Evolutionary conservation across 2,113 vertebrate genomes (phyloP), one percentile per base, ranked within the genome.

Genomic region (Dolichallabes microphthalmus): DNA sequence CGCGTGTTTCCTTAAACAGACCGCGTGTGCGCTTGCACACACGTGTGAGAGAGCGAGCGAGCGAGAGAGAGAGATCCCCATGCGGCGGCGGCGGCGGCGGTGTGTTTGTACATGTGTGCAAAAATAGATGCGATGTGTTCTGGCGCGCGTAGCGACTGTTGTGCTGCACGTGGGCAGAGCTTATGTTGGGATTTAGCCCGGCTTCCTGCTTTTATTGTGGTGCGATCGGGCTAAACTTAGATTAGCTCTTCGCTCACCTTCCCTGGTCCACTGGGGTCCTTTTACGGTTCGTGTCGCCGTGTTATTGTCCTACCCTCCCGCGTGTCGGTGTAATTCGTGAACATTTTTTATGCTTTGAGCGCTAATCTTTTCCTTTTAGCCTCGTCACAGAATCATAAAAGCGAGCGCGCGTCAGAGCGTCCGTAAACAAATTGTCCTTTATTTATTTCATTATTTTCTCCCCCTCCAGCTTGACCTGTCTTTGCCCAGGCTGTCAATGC

Each of bases 151-250:
- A 32, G 30, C 73, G 60, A 57, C 82, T 71, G 88, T 88, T 89
- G 53, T 83, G 75, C 86, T 45, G 74, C 89, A 85, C 58, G 88
- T 93, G 88, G 91, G 90, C 82, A 90, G 90, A 90, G 92, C 91
- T 93, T 93, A 91, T 89, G 92, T 84, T 85, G 69, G 91, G 93
- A 94, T 94, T 94, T 92, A 91, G 25, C 66, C 85, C 88, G 78
- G 89, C 90, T 91, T 92, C 89, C 86, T 89, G 73, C 69, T 14
- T 94, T 94, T 92, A 93, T 92, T 92, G 91, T 92, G 92, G 92
- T 87, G 91, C 82, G 32, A 76, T 79, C 71, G 52, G 90, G 90
- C 89, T 93, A 87, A 92, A 92, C 90, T 91, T 90, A 92, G 92
- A 93, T 94, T 92, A 93, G 90, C 89, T 87, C 32, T 90, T 85